Evolutionary conservation across 2,113 vertebrate genomes (phyloP).

Genomic region (Gila orcuttii): DNA sequence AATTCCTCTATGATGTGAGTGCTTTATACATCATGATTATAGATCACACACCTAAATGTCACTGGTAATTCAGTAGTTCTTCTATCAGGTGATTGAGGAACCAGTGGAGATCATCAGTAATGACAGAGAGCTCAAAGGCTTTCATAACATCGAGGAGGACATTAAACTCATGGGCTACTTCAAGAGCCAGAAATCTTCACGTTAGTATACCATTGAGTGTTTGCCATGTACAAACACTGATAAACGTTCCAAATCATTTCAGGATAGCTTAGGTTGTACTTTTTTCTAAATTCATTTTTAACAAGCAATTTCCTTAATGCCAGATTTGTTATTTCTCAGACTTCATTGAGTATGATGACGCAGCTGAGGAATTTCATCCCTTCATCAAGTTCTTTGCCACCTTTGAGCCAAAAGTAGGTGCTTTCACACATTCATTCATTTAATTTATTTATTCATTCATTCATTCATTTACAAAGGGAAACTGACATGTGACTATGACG

Average conservation of each 20-base stretch:
- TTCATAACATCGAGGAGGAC: constrained; percentile 86
- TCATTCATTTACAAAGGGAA: not conserved
- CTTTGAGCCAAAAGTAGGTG: constrained; percentile 85
- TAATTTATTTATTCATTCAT: not conserved
- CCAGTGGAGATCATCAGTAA: constrained; percentile 89
- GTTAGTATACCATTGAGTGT: constrained; percentile 72
- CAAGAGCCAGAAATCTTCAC: constrained; percentile 84
- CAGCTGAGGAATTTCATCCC: constrained; percentile 91
- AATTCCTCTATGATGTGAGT: constrained; percentile 90
- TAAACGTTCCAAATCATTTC: no score
- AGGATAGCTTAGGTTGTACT: no score
- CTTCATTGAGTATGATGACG: constrained; percentile 86
- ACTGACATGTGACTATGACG: not conserved
- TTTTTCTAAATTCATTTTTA: no score
- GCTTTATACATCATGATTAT: not conserved
- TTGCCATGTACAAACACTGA: no score
- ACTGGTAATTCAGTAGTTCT: not conserved
- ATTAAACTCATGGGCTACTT: constrained; percentile 90
- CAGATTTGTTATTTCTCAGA: constrained; percentile 69
- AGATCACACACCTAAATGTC: not conserved
- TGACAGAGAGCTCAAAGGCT: constrained; percentile 85
- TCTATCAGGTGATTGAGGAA: constrained; percentile 80
- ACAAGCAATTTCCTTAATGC: not conserved
- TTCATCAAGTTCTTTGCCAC: constrained; percentile 92
- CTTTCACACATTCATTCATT: not conserved